Base-by-base conservation (phyloP, 2,113 vertebrate species). In the Osmerus mordax region DNA sequence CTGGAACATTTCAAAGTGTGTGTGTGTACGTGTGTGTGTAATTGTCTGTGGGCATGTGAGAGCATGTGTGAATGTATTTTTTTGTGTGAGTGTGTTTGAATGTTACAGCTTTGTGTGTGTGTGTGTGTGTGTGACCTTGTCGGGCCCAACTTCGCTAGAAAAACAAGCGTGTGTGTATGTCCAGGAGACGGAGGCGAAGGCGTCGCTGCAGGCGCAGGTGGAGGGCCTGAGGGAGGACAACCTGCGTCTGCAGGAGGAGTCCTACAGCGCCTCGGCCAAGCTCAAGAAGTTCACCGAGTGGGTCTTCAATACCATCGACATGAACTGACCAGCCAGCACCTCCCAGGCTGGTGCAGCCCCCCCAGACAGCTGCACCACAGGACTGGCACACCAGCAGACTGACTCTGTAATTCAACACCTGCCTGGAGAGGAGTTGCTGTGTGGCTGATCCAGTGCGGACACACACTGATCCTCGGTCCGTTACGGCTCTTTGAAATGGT, bases 251-350 rank as follows among this genome's bases (percentile, higher is more conserved):
- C 94, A 97, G 78, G 95, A 98, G 86, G 96, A 98, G 84, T 98
- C 96, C 60, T 96, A 97, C 92, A 96, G 92, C 3, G 96, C 96
- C 75, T 95, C 96, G 0, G 95, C 96, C 90, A 97, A 98, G 86
- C 93, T 98, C 77, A 97, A 98, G 92, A 98, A 98, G 86, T 98
- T 98, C 92, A 98, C 96, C 0, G 96, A 98, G 76, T 98, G 96
- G 96, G 96, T 98, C 89, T 98, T 98, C 90, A 98, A 98, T 86
- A 98, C 96, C 77, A 98, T 98, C 36, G 96, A 98, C 89, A 97
- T 98, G 96, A 98, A 94, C 91, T 98, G 92, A 95, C 32, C 36
- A 23, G 11, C 58, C 9, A 21, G 41, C 41, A 2, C 4, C 16
- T 21, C 16, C 12, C 64, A 65, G 9, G 12, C 41, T 47, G 41